Evolutionary conservation across 2,113 vertebrate genomes (phyloP), one percentile per base, ranked within the genome.

Genomic region (Otocyon megalotis): DNA sequence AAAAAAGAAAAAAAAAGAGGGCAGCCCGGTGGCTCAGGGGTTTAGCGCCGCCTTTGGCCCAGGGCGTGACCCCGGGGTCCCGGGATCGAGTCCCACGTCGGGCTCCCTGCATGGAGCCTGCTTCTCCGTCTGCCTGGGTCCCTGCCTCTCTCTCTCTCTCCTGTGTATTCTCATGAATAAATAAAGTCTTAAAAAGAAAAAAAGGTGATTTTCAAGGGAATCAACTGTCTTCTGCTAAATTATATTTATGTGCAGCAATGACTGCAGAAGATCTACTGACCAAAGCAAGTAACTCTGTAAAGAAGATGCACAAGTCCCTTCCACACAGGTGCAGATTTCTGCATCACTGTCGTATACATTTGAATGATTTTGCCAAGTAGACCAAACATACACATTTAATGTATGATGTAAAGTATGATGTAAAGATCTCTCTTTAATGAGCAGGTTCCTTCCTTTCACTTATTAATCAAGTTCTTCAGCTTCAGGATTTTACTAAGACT

Each of bases 321-420:
- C 89, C 14, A 71, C 43, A 82, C 6, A 53, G 9, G 22, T 20
- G 16, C 17, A 14, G 65, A 28, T 65, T 91, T 92, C 74, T 26
- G 19, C 24, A 71, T 65, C 30, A 60, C 53, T 71, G 72, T 30
- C 48, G 95, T 87, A 79, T 54, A 88, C 69, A 96, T 63, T n/a
- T 56, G 48, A 93, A 96, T 81, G 60, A 93, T 74, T 94, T 32
- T 26, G 62, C 7, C 69, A 90, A 92, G 24, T 24, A 81, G 53
- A 93, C 30, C 28, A 60, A 81, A 65, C 10, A 62, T 37, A 81
- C n/a, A 32, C 37, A 72, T 60, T 7, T 43, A 43, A 43, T 43
- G 43, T 43, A 43, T 43, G 43, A 43, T 43, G 43, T 43, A 43
- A 43, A 43, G 43, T 43, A 7, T 4, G 43, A 43, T 7, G 6